Evolutionary conservation across 53 echinoderm and acorn worm species (phyloP).

Genomic region (Paracentrotus lividus): DNA sequence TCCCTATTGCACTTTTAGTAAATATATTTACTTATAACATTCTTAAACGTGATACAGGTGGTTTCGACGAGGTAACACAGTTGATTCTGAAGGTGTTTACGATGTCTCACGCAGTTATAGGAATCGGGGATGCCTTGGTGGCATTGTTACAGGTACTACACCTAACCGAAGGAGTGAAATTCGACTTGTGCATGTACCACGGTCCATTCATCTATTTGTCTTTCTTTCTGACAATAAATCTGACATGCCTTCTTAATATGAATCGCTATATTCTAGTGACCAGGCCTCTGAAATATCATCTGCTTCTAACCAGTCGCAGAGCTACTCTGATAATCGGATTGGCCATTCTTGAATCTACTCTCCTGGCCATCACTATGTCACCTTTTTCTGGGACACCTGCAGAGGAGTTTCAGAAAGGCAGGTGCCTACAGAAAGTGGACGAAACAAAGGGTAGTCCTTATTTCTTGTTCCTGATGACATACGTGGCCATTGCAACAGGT

Average conservation of each 20-base stretch:
- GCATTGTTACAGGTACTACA: neutral
- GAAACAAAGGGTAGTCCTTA: neutral
- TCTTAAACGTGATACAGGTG: neutral
- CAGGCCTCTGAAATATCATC: neutral
- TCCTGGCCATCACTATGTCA: neutral
- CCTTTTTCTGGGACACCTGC: neutral
- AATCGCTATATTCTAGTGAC: neutral
- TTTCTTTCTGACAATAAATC: neutral
- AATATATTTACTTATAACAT: conserved; percentile 1
- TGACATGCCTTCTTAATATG: neutral
- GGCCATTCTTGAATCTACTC: neutral
- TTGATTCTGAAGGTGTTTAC: neutral
- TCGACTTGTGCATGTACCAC: neutral
- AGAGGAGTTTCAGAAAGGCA: neutral
- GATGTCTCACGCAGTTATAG: neutral
- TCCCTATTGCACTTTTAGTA: neutral
- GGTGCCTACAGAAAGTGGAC: neutral
- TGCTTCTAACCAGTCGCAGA: neutral
- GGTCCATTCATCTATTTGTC: too few species aligned
- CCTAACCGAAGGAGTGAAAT: neutral
- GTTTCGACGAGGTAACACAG: neutral
- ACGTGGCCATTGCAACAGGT: neutral
- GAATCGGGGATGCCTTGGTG: neutral
- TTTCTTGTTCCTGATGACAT: neutral
- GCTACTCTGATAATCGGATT: neutral